Conservation (phyloP, 2,797 vertebrate genomes). For the Ibycter americanus region DNA sequence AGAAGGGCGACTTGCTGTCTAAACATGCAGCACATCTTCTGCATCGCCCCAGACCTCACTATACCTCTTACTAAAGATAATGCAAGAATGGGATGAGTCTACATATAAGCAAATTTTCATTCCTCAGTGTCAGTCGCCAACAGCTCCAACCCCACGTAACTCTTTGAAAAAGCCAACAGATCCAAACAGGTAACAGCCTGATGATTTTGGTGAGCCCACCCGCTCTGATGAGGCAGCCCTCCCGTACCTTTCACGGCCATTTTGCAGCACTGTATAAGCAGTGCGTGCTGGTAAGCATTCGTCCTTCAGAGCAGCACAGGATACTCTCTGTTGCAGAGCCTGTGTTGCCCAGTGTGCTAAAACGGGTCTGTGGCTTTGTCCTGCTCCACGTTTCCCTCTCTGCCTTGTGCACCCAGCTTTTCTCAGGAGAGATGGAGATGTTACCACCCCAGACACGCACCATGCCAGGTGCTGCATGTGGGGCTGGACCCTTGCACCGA, state of each 20-base stretch:
- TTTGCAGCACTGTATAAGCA: rapidly evolving
- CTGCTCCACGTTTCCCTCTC: background rate
- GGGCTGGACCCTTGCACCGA: background rate
- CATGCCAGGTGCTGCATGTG: background rate
- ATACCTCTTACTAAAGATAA: rapidly evolving
- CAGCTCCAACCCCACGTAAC: background rate
- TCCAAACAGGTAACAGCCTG: rapidly evolving
- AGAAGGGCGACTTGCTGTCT: background rate
- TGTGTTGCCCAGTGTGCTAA: rapidly evolving
- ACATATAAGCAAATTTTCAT: rapidly evolving
- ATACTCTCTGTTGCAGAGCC: background rate
- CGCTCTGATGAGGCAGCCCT: rapidly evolving
- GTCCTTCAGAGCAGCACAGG: background rate
- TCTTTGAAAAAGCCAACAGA: background rate
- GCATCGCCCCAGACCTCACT: rapidly evolving
- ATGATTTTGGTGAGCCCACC: rapidly evolving
- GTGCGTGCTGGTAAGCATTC: rapidly evolving
- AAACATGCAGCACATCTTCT: rapidly evolving
- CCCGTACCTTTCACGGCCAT: rapidly evolving
- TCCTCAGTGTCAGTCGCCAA: background rate
- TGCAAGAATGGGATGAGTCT: rapidly evolving
- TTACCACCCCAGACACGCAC: rapidly evolving
- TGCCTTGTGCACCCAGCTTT: background rate
- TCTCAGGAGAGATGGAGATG: rapidly evolving
- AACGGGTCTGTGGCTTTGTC: rapidly evolving